Conservation (phyloP, 2,888 invertebrate genomes). For the Sarcophaga variegata region DNA sequence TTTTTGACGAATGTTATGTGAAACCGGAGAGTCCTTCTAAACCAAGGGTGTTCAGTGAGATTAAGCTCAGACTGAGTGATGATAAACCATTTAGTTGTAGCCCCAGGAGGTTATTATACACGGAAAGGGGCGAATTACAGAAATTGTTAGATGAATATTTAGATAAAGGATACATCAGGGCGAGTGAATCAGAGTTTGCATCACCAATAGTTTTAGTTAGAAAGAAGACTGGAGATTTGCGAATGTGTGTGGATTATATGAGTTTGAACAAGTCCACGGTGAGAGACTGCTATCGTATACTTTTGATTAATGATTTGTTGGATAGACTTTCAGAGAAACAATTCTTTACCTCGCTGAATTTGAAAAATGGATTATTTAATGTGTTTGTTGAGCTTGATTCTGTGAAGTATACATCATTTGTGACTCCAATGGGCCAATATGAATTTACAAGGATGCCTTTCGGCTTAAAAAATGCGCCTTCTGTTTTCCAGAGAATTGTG, state of each 20-base stretch:
- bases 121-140: background rate
- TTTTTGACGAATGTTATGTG: constrained; percentile 17
- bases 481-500: too few relatives aligned
- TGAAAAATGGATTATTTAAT: too few relatives aligned
- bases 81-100: background rate
- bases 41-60: background rate
- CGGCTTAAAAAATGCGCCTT: too few relatives aligned
- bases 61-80: background rate
- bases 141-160: constrained; percentile 13
- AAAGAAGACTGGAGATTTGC: constrained; percentile 16
- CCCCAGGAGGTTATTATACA: background rate
- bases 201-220: constrained; percentile 19
- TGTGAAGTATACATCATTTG: too few relatives aligned
- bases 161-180: background rate
- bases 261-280: background rate
- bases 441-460: too few relatives aligned
- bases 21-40: background rate
- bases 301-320: too few relatives aligned
- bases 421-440: too few relatives aligned
- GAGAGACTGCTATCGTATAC: too few relatives aligned
- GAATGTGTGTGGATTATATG: background rate
- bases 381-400: too few relatives aligned
- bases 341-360: too few relatives aligned
- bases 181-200: background rate
- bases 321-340: too few relatives aligned